phyloP scores from a whole-genome alignment of 1,140 invertebrate species.

The Popillia japonica region DNA sequence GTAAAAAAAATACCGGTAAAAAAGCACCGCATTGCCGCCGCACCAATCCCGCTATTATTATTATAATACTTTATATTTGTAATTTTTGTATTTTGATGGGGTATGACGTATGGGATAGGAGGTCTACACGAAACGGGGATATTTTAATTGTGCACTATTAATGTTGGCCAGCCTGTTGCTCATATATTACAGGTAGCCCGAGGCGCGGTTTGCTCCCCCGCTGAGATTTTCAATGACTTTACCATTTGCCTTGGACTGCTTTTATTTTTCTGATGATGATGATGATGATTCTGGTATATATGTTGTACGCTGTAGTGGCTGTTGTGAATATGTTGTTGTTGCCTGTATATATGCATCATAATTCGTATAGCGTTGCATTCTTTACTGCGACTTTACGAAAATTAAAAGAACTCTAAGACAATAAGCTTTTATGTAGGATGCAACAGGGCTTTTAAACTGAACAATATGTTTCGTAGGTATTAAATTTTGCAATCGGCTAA shows the following conservation, averaged over 20 bases:
- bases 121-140: conserved; percentile 39
- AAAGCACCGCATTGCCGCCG: neutral
- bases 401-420: conserved; percentile 24
- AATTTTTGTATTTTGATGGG: conserved; percentile 37
- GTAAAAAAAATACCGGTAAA: neutral
- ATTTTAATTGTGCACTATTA: conserved; percentile 46
- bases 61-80: conserved; percentile 34
- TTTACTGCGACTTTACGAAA: conserved; percentile 24
- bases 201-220: conserved; percentile 49
- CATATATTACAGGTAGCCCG: conserved; percentile 52
- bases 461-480: too few species aligned
- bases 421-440: neutral
- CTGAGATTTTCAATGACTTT: conserved; percentile 51
- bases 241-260: conserved; percentile 30
- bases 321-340: neutral
- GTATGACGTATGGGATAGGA: conserved; percentile 35
- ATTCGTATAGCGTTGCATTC: conserved; percentile 18
- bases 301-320: neutral
- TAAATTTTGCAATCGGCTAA: too few species aligned
- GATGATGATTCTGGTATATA: neutral
- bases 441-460: too few species aligned
- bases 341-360: neutral
- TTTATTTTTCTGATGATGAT: neutral
- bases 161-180: conserved; percentile 43
- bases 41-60: conserved; percentile 33